Conservation (phyloP, 2,113 vertebrate genomes). For the Otolemur garnettii region DNA sequence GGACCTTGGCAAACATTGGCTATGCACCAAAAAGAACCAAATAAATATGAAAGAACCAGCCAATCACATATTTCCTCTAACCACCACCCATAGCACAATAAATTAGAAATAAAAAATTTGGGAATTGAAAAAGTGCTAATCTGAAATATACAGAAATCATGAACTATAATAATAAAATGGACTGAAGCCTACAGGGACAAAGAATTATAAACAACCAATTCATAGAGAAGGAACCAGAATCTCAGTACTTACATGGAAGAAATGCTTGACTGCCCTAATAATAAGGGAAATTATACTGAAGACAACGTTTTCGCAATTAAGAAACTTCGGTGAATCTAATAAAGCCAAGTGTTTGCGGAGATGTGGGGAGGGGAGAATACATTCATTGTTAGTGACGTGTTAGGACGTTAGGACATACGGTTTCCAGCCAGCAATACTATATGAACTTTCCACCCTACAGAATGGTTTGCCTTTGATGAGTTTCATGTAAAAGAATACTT, state of each 20-base stretch:
- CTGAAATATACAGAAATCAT: not conserved
- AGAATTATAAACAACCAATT: not conserved
- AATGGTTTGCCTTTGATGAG: not conserved
- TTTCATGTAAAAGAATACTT: not conserved
- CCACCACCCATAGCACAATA: not conserved
- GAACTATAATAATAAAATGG: not conserved
- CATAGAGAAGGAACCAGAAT: not conserved
- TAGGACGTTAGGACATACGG: not conserved
- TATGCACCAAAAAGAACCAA: not conserved
- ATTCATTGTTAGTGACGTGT: not conserved
- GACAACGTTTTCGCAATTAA: not conserved
- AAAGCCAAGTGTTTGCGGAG: not conserved
- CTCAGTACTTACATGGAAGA: not conserved
- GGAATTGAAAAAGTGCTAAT: not conserved
- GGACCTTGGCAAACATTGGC: not conserved
- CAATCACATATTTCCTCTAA: not conserved
- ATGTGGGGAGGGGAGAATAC: not conserved
- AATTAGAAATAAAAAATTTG: not conserved
- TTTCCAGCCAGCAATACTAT: not conserved
- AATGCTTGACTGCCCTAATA: not conserved
- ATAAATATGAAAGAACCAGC: not conserved
- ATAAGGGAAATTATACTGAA: conserved; percentile 12
- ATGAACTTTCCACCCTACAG: not conserved
- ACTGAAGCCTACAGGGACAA: not conserved
- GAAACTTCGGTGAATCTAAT: not conserved